Conservation (phyloP, 2,113 vertebrate genomes). For the Galemys pyrenaicus region DNA sequence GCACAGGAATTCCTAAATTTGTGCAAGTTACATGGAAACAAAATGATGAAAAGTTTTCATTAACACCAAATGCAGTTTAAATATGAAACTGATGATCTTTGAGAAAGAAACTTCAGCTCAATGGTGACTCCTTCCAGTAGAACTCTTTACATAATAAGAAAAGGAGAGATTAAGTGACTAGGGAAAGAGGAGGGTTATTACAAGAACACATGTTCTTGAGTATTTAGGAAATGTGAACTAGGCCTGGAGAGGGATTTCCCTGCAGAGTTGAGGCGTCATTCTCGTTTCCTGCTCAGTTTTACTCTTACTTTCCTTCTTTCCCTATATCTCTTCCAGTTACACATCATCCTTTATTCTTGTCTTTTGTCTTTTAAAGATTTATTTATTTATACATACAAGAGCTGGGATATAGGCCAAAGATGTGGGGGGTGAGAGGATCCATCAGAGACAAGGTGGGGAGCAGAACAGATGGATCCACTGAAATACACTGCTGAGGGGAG, state of each 20-base stretch:
- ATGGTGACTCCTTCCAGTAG: not conserved
- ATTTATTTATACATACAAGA: too few relatives aligned
- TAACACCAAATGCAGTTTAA: not conserved
- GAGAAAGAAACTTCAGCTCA: not conserved
- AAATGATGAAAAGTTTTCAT: not conserved
- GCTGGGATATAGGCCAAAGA: too few relatives aligned
- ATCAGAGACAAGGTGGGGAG: too few relatives aligned
- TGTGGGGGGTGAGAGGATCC: too few relatives aligned
- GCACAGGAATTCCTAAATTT: not conserved
- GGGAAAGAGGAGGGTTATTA: not conserved
- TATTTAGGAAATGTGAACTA: not conserved
- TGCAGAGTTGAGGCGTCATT: rapidly evolving
- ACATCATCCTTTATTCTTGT: not conserved
- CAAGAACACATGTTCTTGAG: not conserved
- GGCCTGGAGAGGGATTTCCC: rapidly evolving
- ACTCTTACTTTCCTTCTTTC: not conserved
- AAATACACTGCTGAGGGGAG: too few relatives aligned
- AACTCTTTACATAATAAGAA: not conserved
- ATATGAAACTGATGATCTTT: not conserved
- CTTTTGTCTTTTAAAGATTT: too few relatives aligned
- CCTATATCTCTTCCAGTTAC: not conserved
- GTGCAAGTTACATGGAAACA: not conserved
- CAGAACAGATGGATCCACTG: too few relatives aligned
- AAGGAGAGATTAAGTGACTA: not conserved
- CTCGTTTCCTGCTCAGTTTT: not conserved